A percentile compares a stretch with the other conserved stretches of the same genome.
These are phyloP conservation scores for Vidua chalybeata DNA, from an alignment of 2,113 vertebrate species.

Conservation along the genomic window DNA sequence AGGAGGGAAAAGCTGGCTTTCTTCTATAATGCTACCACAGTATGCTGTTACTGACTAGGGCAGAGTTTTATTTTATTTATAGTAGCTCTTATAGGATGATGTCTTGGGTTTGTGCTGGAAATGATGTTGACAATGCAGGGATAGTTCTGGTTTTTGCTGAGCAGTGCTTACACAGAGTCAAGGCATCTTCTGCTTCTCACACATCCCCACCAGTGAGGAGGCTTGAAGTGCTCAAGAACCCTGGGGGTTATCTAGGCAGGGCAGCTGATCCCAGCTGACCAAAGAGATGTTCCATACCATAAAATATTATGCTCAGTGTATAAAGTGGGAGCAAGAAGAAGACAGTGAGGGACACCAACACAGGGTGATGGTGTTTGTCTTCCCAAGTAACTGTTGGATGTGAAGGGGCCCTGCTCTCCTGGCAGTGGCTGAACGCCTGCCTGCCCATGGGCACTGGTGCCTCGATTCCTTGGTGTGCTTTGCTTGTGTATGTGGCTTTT, in stretches of 20 bases:
- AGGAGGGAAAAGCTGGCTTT: background rate
- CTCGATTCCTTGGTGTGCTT: background rate
- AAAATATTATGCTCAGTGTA: background rate
- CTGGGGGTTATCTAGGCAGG: background rate
- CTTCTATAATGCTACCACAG: background rate
- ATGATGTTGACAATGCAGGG: background rate
- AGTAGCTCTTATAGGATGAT: background rate
- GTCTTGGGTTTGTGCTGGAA: background rate
- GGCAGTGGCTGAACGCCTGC: background rate
- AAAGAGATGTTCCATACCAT: background rate
- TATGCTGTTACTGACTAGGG: background rate
- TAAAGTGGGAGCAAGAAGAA: background rate
- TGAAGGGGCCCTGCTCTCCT: background rate
- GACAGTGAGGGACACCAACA: background rate
- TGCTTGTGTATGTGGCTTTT: background rate
- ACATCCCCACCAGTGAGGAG: background rate
- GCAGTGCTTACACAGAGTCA: background rate
- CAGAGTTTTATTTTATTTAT: background rate
- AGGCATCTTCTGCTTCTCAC: background rate
- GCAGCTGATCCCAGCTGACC: background rate
- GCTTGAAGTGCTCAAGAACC: background rate
- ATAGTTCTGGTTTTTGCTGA: background rate
- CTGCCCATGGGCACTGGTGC: too few relatives aligned
- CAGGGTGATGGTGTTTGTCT: background rate
- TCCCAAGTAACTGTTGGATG: accelerated